phyloP scores from a whole-genome alignment of 2,888 invertebrate species.

The Ypsolopha scabrella region DNA sequence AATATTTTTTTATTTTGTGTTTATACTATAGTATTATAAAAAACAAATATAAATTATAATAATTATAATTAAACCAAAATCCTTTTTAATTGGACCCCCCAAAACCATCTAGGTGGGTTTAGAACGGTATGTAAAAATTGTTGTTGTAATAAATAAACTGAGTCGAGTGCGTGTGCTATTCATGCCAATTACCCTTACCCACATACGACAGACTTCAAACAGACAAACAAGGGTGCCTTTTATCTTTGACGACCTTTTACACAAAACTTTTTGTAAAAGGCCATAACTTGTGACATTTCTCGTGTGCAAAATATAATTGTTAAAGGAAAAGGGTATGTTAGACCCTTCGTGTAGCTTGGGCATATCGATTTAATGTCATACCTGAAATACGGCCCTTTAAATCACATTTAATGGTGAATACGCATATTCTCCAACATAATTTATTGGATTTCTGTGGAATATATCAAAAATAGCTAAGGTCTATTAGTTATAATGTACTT shows the following conservation, averaged over 20 bases:
- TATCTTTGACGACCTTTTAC: not conserved
- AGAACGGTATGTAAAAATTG: too few relatives aligned
- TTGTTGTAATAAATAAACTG: too few relatives aligned
- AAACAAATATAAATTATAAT: too few relatives aligned
- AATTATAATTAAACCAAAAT: too few relatives aligned
- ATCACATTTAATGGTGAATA: slow-evolving; percentile 59
- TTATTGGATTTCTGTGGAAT: slow-evolving; percentile 46
- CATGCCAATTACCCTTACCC: too few relatives aligned
- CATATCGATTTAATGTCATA: slow-evolving; percentile 44
- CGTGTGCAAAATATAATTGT: slow-evolving; percentile 10
- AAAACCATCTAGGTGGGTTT: too few relatives aligned
- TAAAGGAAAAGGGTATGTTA: slow-evolving; percentile 15
- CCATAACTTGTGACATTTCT: slow-evolving; percentile 7
- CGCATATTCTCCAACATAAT: slow-evolving; percentile 52
- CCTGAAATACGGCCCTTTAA: slow-evolving; percentile 50
- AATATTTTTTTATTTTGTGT: too few relatives aligned
- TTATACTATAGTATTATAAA: too few relatives aligned
- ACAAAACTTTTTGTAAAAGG: slow-evolving; percentile 2
- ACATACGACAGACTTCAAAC: not conserved
- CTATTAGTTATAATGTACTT: slow-evolving; percentile 14
- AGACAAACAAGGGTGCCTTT: not conserved
- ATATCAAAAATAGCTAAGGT: slow-evolving; percentile 33
- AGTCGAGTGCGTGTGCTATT: too few relatives aligned
- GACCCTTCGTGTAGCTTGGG: slow-evolving; percentile 32
- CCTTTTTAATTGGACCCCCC: too few relatives aligned